Evolutionary conservation across 2,113 vertebrate genomes (phyloP), one percentile per base, ranked within the genome.

Genomic region (Urocitellus parryii): DNA sequence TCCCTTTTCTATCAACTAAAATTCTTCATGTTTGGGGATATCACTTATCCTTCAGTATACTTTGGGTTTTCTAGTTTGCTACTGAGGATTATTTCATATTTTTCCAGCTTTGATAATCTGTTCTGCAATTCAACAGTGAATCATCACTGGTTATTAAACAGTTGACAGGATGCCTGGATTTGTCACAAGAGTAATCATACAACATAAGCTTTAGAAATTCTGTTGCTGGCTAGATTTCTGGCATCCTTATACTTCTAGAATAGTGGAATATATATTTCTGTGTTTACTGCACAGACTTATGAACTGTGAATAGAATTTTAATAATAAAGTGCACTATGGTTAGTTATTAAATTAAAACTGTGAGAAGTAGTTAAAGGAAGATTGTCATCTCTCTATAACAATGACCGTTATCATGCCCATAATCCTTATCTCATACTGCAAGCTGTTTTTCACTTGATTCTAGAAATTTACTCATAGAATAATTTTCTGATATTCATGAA

Each of bases 301-400:
- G 83, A 95, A 90, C 32, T 39, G n/a, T 90, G 81, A 94, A 81
- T 73, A 97, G 42, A 53, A 96, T 90, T 51, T 25, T 96, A 96
- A 92, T 94, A 93, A 89, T 80, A 87, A 95, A 79, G 87, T 95
- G 13, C 72, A 87, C 22, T 92, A 11, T 97, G 77, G 65, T 90
- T 95, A 97, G 95, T 96, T 89, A 96, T 96, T 97, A 90, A 94
- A 63, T 94, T 79, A 93, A 95, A 94, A 56, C 39, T 93, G 51
- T 89, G 80, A 95, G 84, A 93, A 95, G 86, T 42, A 82, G 48
- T 89, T 91, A 83, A 68, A 24, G 51, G 20, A 92, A 97, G 74
- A 98, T 97, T 95, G 72, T 67, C 73, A 94, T 96, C 92, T 89
- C 34, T 95, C 77, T 79, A 2, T 72, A 90, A 58, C 10, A 80